Conservation (phyloP, 2,888 invertebrate genomes). For the Chrysolina oricalcia region DNA sequence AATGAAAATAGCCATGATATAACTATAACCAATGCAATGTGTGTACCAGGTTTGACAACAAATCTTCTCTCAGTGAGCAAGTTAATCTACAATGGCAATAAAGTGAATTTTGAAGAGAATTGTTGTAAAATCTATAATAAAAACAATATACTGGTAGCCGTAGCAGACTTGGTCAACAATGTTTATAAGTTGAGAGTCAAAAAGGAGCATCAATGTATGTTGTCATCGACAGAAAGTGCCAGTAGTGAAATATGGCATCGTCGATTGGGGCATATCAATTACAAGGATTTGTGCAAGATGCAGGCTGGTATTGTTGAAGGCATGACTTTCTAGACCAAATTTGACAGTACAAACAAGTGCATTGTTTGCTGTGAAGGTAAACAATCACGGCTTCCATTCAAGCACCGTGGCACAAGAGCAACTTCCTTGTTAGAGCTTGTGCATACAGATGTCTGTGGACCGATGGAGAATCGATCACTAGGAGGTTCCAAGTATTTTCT, state of each 20-base stretch:
- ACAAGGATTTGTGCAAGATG: constrained; percentile 33
- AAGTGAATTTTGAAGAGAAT: not conserved
- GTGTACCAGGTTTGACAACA: constrained; percentile 27
- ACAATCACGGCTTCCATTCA: too few species aligned
- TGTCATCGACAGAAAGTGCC: constrained; percentile 13
- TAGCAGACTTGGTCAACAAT: not conserved
- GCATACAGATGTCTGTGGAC: too few species aligned
- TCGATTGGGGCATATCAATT: constrained; percentile 44
- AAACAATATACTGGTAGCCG: constrained; percentile 30
- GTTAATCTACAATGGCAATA: constrained; percentile 33
- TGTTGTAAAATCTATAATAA: constrained; percentile 54
- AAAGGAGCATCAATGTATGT: not conserved
- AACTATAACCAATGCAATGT: constrained; percentile 11
- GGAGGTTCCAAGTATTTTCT: too few species aligned
- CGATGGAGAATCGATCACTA: too few species aligned
- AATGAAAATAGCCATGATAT: constrained; percentile 6
- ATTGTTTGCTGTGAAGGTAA: too few species aligned
- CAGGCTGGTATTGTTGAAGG: constrained; percentile 26
- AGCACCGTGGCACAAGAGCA: too few species aligned
- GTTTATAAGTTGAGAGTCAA: too few species aligned
- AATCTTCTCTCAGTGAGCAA: constrained; percentile 44
- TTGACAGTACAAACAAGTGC: not conserved
- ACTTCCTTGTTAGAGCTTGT: too few species aligned
- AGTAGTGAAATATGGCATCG: too few species aligned
- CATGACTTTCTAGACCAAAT: not conserved